Conservation (phyloP, 2,888 invertebrate genomes). For the Catocala nupta region DNA sequence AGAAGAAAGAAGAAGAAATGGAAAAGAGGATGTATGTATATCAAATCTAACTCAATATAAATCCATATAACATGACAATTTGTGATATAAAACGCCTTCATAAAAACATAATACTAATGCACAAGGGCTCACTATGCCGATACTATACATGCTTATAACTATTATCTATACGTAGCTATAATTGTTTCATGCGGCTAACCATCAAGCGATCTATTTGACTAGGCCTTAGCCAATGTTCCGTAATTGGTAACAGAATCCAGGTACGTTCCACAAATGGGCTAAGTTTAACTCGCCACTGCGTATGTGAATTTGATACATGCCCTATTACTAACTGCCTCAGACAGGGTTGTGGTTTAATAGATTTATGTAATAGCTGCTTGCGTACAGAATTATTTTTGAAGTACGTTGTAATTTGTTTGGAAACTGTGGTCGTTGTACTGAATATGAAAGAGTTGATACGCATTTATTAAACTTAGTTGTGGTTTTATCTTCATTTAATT, state of each 20-base stretch:
- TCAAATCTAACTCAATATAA: no score
- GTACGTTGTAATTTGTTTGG: neutral
- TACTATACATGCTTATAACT: neutral
- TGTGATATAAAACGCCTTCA: neutral
- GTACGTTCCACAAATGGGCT: constrained; percentile 46
- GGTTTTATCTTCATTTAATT: no score
- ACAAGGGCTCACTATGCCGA: neutral
- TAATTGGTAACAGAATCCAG: constrained; percentile 59
- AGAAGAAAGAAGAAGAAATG: no score
- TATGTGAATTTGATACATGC: constrained; percentile 45
- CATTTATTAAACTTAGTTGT: no score
- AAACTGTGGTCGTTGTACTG: no score
- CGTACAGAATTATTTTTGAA: neutral
- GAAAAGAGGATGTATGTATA: no score
- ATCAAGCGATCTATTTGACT: constrained; percentile 39
- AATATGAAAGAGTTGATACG: no score
- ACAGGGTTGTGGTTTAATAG: neutral
- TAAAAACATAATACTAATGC: neutral
- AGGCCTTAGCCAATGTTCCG: constrained; percentile 39
- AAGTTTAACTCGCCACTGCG: constrained; percentile 41
- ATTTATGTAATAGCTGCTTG: constrained; percentile 11
- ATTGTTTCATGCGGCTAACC: constrained; percentile 39
- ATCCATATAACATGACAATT: no score
- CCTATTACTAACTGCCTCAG: constrained; percentile 27
- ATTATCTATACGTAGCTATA: constrained; percentile 18